Base-by-base conservation (phyloP, 2,888 invertebrate genomes). In the Ecdyonurus torrentis region DNA sequence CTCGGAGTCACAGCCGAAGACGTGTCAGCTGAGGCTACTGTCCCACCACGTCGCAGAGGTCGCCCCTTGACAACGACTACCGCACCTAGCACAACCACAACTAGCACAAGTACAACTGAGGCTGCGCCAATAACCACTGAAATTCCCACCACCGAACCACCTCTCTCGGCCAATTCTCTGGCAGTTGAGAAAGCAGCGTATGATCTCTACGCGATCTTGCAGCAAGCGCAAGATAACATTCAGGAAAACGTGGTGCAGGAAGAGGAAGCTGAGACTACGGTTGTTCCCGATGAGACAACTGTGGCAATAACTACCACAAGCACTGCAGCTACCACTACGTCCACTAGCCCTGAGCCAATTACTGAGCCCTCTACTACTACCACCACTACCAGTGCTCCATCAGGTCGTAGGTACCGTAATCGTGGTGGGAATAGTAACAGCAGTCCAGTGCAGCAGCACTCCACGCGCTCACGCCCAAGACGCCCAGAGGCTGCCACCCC, bases 131-230 rank as follows among this genome's bases (percentile, higher is more conserved):
- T 78, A 3, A 64, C 64, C 18, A 63, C 65, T 23, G 61, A 62
- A 2, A 59, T 58, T 52, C 61, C 64, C 23, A 60, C 64, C 20
- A 63, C 65, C 50, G 68, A 67, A 63, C 64, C 64, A 58, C 63
- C 68, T 3, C 65, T 85, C 37, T 84, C 84, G 1, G 81, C 81
- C 10, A 82, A 72, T 62, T 71, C 83, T 74, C 81, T 83, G 0
- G 80, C 82, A 0, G 88, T 87, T 85, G 87, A 89, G 71, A 89
- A 90, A 75, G 87, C 87, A 0, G 91, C 90, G 15, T 77, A 89
- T 18, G 91, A 91, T 69, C 76, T 91, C 59, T 91, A 91, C 70
- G 91, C 91, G 0, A 87, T 89, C 69, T 77, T 89, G 61, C 82
- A 81, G 70, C 81, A 82, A 66, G 81, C 81, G 1, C 81, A 81